These are phyloP conservation scores for Tineola bisselliella DNA, from an alignment of 2,888 invertebrate genomes.

Conservation along the genomic window DNA sequence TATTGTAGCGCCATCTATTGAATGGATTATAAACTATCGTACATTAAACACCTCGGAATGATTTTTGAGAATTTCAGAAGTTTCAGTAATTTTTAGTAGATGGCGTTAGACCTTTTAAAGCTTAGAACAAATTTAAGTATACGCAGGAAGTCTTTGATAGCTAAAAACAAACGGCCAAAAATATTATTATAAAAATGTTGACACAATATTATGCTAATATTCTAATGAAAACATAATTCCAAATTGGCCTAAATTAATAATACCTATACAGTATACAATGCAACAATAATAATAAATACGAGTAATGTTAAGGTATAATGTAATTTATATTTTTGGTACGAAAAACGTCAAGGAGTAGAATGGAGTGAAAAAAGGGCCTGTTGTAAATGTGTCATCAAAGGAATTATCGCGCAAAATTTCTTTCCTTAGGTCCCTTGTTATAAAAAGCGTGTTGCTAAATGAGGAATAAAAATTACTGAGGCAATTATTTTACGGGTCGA, in stretches of 20 bases:
- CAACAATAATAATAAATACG: too few relatives aligned
- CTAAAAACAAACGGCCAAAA: too few relatives aligned
- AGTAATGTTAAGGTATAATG: too few relatives aligned
- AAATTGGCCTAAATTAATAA: too few relatives aligned
- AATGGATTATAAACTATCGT: neutral
- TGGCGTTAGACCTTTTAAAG: neutral
- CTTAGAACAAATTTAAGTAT: too few relatives aligned
- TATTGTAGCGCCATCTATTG: neutral
- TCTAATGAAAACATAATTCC: too few relatives aligned
- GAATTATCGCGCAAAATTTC: slow-evolving; percentile 11
- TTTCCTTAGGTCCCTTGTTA: slow-evolving; percentile 1
- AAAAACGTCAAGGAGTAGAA: neutral
- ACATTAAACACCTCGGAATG: neutral
- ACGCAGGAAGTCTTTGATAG: too few relatives aligned
- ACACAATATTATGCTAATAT: too few relatives aligned
- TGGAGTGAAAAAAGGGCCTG: slow-evolving; percentile 4
- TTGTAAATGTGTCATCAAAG: slow-evolving; percentile 11
- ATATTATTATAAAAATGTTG: too few relatives aligned
- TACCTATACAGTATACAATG: too few relatives aligned
- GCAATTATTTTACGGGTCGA: slow-evolving; percentile 52
- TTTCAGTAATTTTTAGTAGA: neutral
- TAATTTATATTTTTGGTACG: too few relatives aligned
- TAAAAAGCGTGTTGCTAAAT: slow-evolving; percentile 29
- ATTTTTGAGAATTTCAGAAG: neutral
- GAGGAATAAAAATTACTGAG: slow-evolving; percentile 45